These are phyloP conservation scores for Myocastor coypus DNA, from an alignment of 2,113 vertebrate genomes.

Conservation along the genomic window DNA sequence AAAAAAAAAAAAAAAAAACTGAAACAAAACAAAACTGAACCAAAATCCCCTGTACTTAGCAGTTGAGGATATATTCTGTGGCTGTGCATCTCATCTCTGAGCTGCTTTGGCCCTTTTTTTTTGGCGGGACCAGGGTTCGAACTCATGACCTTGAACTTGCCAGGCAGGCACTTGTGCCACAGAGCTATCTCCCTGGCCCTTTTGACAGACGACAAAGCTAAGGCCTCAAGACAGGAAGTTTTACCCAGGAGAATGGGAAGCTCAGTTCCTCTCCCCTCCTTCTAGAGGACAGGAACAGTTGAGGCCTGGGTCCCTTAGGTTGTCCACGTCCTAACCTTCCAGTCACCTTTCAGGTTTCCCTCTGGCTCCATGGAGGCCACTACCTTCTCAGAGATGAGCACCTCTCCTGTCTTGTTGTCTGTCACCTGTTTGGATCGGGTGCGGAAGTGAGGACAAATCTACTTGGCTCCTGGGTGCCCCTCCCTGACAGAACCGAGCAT, in stretches of 20 bases:
- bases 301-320: not conserved
- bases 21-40: too few relatives aligned
- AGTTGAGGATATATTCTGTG: not conserved
- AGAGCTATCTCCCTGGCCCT: not conserved
- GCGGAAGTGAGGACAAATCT: not conserved
- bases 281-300: not conserved
- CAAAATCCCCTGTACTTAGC: not conserved
- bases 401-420: conserved; percentile 80
- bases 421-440: conserved; percentile 71
- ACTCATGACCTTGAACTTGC: too few relatives aligned
- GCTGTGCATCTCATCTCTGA: not conserved
- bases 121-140: not conserved
- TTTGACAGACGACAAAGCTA: conserved; percentile 1
- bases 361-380: conserved; percentile 76
- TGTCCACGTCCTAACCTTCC: conserved; percentile 71
- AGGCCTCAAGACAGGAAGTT: not conserved
- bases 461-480: not conserved
- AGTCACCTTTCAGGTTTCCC: not conserved
- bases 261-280: not conserved
- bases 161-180: too few relatives aligned
- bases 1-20: too few relatives aligned
- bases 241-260: not conserved
- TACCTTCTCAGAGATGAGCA: conserved; percentile 77
- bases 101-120: not conserved
- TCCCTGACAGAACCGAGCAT: not conserved